Conservation (phyloP, 2,797 vertebrate species). For the Masticophis lateralis region DNA sequence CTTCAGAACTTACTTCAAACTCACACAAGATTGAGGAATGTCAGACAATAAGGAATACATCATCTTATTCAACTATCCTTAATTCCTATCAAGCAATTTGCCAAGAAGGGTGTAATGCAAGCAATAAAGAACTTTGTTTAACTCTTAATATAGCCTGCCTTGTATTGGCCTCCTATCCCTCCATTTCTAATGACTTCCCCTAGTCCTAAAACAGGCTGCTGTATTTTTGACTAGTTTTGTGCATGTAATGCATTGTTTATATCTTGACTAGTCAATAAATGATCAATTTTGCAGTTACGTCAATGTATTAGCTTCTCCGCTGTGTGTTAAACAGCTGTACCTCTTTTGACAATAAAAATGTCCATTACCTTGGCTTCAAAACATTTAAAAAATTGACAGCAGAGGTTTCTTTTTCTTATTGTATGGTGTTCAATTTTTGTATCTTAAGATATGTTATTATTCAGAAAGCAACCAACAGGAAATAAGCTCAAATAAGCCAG, state of each 20-base stretch:
- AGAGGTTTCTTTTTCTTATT: not conserved
- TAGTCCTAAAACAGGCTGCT: not conserved
- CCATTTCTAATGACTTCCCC: not conserved
- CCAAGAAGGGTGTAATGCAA: not conserved
- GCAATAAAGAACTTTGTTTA: constrained; percentile 2
- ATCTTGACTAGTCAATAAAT: not conserved
- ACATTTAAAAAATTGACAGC: not conserved
- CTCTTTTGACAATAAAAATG: not conserved
- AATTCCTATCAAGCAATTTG: constrained; percentile 18
- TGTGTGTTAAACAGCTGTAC: not conserved
- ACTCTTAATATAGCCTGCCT: not conserved
- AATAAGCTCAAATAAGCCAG: not conserved
- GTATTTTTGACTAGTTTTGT: not conserved
- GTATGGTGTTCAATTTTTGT: not conserved
- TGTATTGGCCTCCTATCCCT: not conserved
- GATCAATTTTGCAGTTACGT: not conserved
- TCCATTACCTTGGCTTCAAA: not conserved
- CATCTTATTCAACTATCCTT: constrained; percentile 5
- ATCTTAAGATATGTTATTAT: not conserved
- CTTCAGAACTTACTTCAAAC: constrained; percentile 9
- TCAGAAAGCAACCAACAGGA: not conserved
- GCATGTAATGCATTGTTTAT: not conserved
- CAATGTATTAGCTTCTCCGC: not conserved
- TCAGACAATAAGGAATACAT: constrained; percentile 17
- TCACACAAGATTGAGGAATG: constrained; percentile 11